phyloP scores from a whole-genome alignment of 2,888 invertebrate species.

The Microchrysa polita region DNA sequence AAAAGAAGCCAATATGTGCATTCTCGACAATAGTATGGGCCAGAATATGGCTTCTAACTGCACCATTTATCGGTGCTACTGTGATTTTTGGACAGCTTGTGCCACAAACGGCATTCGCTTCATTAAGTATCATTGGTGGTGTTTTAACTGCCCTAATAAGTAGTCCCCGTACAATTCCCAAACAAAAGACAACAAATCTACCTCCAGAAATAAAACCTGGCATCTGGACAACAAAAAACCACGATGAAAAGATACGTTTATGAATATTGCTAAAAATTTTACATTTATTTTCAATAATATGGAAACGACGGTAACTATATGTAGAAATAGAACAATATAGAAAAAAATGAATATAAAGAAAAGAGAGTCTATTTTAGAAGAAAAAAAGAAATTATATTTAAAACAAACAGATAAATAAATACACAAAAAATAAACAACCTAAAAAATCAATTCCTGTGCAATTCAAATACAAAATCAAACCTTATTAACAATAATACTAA shows the following conservation, averaged over 20 bases:
- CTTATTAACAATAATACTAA: constrained; percentile 20
- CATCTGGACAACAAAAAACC: constrained; percentile 63
- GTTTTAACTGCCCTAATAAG: constrained; percentile 59
- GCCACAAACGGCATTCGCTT: constrained; percentile 62
- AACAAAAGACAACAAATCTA: constrained; percentile 59
- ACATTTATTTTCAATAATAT: constrained; percentile 16
- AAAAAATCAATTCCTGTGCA: constrained; percentile 25
- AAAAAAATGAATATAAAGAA: no score
- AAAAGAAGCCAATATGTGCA: constrained; percentile 61
- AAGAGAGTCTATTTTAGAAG: constrained; percentile 20
- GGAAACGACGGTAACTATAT: neutral
- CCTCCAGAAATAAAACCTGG: constrained; percentile 63
- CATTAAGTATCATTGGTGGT: constrained; percentile 61
- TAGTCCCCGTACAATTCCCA: constrained; percentile 62
- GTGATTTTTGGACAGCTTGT: constrained; percentile 62
- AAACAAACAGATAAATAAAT: no score
- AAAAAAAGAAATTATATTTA: neutral
- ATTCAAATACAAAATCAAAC: constrained; percentile 20
- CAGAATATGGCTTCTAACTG: constrained; percentile 62
- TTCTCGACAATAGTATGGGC: constrained; percentile 65
- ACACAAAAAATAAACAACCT: neutral
- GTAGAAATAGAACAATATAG: neutral
- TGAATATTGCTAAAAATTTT: constrained; percentile 28
- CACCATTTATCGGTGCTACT: constrained; percentile 64
- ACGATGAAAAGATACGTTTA: constrained; percentile 55